Percentiles rank a stretch among this genome's conserved stretches.
Conservation (phyloP, 2,797 vertebrate genomes). For the Channa striata region DNA sequence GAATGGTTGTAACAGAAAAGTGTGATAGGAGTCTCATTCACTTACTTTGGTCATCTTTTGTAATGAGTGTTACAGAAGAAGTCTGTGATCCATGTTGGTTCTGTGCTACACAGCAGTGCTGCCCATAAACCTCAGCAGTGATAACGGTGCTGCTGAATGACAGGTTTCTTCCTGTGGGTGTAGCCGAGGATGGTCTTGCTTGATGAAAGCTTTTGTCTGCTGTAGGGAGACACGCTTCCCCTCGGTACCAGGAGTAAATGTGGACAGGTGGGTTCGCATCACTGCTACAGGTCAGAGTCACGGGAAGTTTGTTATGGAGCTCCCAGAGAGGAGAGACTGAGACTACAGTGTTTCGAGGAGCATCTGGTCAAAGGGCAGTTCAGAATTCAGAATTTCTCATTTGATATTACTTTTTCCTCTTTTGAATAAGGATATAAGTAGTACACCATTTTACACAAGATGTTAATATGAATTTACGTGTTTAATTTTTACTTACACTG, state of each 20-base stretch:
- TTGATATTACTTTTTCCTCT: not conserved
- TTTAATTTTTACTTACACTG: constrained; percentile 63
- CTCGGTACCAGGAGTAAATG: constrained; percentile 68
- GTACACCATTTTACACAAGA: not conserved
- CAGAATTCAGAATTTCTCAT: no score
- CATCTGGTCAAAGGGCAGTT: constrained; percentile 49
- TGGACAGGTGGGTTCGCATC: constrained; percentile 74
- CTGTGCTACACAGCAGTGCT: constrained; percentile 70
- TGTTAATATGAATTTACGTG: not conserved
- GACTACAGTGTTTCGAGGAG: constrained; percentile 55
- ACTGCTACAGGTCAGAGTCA: constrained; percentile 74
- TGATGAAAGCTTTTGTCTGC: constrained; percentile 53
- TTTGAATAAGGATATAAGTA: not conserved
- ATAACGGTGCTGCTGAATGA: constrained; percentile 44
- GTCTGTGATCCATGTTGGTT: constrained; percentile 71
- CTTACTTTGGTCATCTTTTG: constrained; percentile 36
- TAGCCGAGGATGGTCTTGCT: constrained; percentile 8
- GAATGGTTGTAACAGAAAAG: not conserved
- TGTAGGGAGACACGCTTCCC: constrained; percentile 47
- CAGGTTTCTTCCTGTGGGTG: constrained; percentile 1
- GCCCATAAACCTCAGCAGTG: constrained; percentile 10
- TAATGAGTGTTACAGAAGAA: not conserved
- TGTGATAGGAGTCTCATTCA: not conserved
- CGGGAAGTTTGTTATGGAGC: constrained; percentile 4
- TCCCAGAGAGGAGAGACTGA: constrained; percentile 25